Base-by-base conservation (phyloP, 2,113 vertebrate species). In the Ailurus styani region DNA sequence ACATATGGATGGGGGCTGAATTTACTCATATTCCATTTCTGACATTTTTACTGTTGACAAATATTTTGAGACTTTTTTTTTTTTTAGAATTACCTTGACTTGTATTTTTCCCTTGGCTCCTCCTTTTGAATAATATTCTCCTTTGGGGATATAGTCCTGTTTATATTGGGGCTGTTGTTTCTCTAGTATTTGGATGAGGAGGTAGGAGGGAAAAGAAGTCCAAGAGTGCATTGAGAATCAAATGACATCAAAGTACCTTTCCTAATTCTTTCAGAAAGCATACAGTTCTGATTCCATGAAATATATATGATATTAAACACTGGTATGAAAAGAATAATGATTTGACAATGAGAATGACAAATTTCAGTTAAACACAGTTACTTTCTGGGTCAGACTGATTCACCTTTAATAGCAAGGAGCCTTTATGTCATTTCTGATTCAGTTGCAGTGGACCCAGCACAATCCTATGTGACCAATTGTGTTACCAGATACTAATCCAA, bases 41-140 rank as follows among this genome's bases (percentile, higher is more conserved):
- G 57, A 23, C 2, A 47, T 34, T 50, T 82, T 88, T 93, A 11
- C 90, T 91, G 31, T 57, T 95, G 40, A 93, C 52, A 97, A 90
- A 85, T 75, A 78, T 89, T 68, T 94, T 85, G 55, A 95, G 9
- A 82, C 47, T 73, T 97, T 60, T 25, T 52, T 60, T 82, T 97
- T 60, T 97, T 96, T 95, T n/a, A 97, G 18, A 82, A 97, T 91
- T 79, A 37, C 5, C 21, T 90, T 95, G 31, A 4, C 34, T 81
- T 52, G 42, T 34, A 88, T 83, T 79, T 42, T 55, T 14, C 18
- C 29, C 18, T 68, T 91, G 29, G 10, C 7, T 86, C 84, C 40
- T 55, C 79, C 95, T 79, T 97, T 89, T 87, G 83, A 92, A 64
- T 23, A 91, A 9, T 55, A 87, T 93, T 93, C 87, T 94, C 42